phyloP scores from a whole-genome alignment of 2,888 invertebrate species.

The Pteria penguin region DNA sequence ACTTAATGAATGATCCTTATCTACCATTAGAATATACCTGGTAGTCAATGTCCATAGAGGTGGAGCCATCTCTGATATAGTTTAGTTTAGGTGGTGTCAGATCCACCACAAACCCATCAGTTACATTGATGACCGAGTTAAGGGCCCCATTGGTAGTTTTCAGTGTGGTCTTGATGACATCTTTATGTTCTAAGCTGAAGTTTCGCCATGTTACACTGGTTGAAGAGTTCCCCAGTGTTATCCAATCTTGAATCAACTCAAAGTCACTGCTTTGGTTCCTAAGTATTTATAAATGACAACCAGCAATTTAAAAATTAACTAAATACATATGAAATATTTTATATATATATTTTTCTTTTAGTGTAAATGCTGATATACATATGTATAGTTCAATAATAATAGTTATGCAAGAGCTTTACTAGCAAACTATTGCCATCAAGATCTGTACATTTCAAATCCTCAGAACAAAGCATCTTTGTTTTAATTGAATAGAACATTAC shows the following conservation, averaged over 20 bases:
- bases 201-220: slow-evolving; percentile 58
- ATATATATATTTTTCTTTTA: too few species aligned
- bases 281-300: too few species aligned
- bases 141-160: slow-evolving; percentile 62
- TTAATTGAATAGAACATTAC: too few species aligned
- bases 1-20: too few species aligned
- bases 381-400: too few species aligned
- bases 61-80: slow-evolving; percentile 57
- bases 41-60: slow-evolving; percentile 49
- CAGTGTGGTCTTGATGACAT: slow-evolving; percentile 53
- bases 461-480: too few species aligned
- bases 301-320: too few species aligned
- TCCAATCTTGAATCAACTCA: slow-evolving; percentile 46
- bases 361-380: too few species aligned
- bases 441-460: too few species aligned
- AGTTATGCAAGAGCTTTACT: too few species aligned
- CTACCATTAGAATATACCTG: slow-evolving; percentile 56
- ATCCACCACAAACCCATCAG: slow-evolving; percentile 62
- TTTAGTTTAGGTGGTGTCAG: slow-evolving; percentile 58
- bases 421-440: too few species aligned
- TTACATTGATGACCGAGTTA: slow-evolving; percentile 42
- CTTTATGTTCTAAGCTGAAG: slow-evolving; percentile 61
- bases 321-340: too few species aligned
- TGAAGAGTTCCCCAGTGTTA: slow-evolving; percentile 38
- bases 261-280: slow-evolving; percentile 44